Evolutionary conservation across 1,140 invertebrate genomes (phyloP).

Genomic region (Delia radicum): DNA sequence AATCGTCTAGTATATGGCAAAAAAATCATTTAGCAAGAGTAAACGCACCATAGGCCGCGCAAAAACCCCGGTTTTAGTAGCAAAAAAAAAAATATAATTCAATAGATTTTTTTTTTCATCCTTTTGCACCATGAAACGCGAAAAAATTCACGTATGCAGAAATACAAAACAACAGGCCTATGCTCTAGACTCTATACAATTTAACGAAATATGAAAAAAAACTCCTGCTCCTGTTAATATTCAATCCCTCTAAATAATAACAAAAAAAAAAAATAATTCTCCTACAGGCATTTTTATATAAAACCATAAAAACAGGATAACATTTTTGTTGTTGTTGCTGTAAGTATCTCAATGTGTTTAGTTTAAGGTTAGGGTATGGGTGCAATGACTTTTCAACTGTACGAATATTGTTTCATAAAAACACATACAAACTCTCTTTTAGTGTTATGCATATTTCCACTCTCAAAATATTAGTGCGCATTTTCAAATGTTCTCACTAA

Average conservation of each 20-base stretch:
- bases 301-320: not conserved
- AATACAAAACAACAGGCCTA: conserved; percentile 3
- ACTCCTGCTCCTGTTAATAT: not conserved
- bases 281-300: conserved; percentile 4
- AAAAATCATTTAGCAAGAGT: conserved; percentile 52
- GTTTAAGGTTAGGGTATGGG: conserved; percentile 12
- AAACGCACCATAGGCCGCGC: conserved; percentile 50
- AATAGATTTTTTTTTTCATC: not conserved
- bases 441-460: not conserved
- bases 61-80: conserved; percentile 15
- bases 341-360: conserved; percentile 3
- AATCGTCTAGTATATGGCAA: conserved; percentile 40
- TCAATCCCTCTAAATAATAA: not conserved
- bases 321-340: not conserved
- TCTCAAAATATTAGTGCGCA: conserved; percentile 48
- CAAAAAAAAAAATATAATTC: not conserved
- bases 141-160: conserved; percentile 13
- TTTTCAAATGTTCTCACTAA: conserved; percentile 42
- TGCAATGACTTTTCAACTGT: conserved; percentile 16
- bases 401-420: not conserved
- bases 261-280: not conserved
- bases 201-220: no score
- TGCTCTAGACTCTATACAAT: not conserved
- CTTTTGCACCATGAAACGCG: not conserved
- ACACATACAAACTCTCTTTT: not conserved